These are phyloP conservation scores for Trachymyrmex septentrionalis DNA, from an alignment of 1,140 invertebrate species.

Conservation along the genomic window DNA sequence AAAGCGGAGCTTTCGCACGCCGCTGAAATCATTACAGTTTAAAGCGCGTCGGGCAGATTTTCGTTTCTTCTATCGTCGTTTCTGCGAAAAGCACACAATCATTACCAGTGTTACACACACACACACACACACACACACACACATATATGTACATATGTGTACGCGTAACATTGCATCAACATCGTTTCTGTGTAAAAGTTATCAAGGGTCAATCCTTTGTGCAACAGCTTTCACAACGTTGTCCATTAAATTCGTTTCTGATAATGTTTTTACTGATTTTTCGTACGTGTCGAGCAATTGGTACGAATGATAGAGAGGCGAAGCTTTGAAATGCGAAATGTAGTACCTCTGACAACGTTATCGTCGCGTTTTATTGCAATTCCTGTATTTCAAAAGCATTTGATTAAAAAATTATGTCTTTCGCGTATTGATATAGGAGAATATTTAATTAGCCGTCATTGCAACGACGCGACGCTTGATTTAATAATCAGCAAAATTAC, in stretches of 20 bases:
- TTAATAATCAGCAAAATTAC: not conserved
- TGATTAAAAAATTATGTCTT: slow-evolving; percentile 51
- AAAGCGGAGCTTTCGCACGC: slow-evolving; percentile 36
- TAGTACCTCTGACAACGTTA: not conserved
- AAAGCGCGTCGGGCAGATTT: slow-evolving; percentile 40
- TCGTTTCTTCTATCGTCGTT: slow-evolving; percentile 20
- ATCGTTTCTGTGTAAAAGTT: not conserved
- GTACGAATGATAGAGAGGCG: not conserved
- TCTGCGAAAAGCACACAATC: slow-evolving; percentile 30
- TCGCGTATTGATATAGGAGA: not conserved
- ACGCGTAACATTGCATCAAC: not conserved
- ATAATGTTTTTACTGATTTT: slow-evolving; percentile 45
- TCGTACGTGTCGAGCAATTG: not conserved
- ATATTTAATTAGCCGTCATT: slow-evolving; percentile 42
- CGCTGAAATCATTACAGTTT: slow-evolving; percentile 43
- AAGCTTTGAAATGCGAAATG: slow-evolving; percentile 25
- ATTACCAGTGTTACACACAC: slow-evolving; percentile 2
- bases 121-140: too few species aligned
- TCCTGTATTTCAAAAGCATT: slow-evolving; percentile 18
- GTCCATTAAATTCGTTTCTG: slow-evolving; percentile 15
- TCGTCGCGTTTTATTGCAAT: slow-evolving; percentile 28
- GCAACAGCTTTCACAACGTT: not conserved
- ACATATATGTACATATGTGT: not conserved
- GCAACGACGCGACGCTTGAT: slow-evolving; percentile 6
- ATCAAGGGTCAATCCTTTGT: not conserved